Conservation (phyloP, 2,113 vertebrate species). For the Orycteropus afer region DNA sequence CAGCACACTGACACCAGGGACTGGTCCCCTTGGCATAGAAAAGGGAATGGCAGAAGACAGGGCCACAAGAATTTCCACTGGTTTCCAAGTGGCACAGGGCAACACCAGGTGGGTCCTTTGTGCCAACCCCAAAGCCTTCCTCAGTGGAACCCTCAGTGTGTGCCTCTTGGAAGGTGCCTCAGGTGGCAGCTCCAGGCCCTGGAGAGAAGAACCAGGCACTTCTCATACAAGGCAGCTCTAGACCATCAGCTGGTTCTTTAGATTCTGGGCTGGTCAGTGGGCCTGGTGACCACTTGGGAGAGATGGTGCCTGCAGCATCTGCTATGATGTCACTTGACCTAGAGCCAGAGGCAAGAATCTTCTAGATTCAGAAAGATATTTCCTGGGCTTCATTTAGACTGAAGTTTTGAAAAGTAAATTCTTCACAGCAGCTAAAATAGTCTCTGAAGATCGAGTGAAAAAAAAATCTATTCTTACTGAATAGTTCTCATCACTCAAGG, state of each 20-base stretch:
- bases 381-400: not conserved
- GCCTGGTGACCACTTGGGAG: not conserved
- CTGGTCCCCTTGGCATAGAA: not conserved
- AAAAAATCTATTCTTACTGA: conserved; percentile 48
- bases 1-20: not conserved
- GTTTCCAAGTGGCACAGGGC: not conserved
- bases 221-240: not conserved
- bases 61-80: not conserved
- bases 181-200: not conserved
- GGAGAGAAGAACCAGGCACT: not conserved
- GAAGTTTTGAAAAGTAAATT: conserved; percentile 33
- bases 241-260: not conserved
- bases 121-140: not conserved
- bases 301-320: not conserved
- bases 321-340: not conserved
- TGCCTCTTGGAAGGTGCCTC: not conserved
- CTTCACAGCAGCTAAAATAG: conserved; percentile 74
- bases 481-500: conserved; percentile 50
- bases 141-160: not conserved
- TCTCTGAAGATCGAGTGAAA: conserved; percentile 69
- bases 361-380: not conserved
- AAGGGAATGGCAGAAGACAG: not conserved
- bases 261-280: not conserved
- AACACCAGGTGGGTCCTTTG: not conserved
- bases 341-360: not conserved